A percentile compares a stretch with the other conserved stretches of the same genome.
Evolutionary conservation across 2,888 invertebrate species (phyloP).

Genomic region (Dione juno): DNA sequence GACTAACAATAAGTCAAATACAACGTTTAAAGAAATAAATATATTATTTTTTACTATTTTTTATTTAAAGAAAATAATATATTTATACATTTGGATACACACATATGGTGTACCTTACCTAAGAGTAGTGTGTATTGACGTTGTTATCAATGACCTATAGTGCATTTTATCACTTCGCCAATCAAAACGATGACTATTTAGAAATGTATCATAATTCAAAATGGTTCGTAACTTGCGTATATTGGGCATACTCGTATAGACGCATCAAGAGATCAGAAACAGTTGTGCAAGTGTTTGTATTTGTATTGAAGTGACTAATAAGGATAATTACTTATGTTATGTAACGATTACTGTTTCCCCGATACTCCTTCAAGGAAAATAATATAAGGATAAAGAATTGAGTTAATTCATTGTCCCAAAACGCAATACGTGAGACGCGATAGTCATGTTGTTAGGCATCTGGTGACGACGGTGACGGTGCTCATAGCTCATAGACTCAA

Average conservation of each 20-base stretch:
- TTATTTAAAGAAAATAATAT: too few relatives aligned
- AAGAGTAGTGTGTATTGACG: background rate
- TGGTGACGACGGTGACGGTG: too few relatives aligned
- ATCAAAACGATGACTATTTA: too few relatives aligned
- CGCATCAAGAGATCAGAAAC: background rate
- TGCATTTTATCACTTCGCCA: background rate
- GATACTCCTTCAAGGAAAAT: constrained; percentile 2
- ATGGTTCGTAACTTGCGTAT: too few relatives aligned
- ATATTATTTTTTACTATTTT: too few relatives aligned
- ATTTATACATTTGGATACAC: too few relatives aligned
- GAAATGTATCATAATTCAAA: too few relatives aligned
- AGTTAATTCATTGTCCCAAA: background rate
- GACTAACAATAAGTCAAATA: too few relatives aligned
- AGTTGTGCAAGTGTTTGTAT: background rate
- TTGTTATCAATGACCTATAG: constrained; percentile 7
- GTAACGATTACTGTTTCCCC: background rate
- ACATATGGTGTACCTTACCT: too few relatives aligned
- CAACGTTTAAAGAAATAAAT: too few relatives aligned
- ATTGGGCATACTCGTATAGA: too few relatives aligned
- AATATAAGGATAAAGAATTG: constrained; percentile 4
- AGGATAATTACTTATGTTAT: constrained; percentile 20
- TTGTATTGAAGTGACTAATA: constrained; percentile 12
- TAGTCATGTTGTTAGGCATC: background rate
- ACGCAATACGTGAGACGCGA: background rate
- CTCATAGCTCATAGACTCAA: too few relatives aligned